phyloP scores from a whole-genome alignment of 2,797 vertebrate genomes.

The Benthosema pterotum region DNA sequence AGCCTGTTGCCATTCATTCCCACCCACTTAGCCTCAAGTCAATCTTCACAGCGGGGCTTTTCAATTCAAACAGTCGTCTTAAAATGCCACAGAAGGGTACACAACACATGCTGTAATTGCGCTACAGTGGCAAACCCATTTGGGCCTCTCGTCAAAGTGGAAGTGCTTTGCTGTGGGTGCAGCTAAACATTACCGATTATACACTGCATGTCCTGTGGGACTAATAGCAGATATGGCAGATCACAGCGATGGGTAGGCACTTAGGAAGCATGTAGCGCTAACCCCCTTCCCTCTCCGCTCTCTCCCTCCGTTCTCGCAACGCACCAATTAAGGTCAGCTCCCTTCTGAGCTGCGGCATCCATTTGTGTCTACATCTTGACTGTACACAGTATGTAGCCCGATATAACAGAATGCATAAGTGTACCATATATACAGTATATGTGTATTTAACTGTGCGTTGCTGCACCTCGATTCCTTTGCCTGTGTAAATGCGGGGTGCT shows the following conservation, averaged over 20 bases:
- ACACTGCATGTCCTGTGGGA: not conserved
- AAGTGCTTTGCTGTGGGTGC: too few species aligned
- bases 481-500: not conserved
- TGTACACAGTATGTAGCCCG: too few species aligned
- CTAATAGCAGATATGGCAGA: not conserved
- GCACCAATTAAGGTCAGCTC: constrained; percentile 17
- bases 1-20: too few species aligned
- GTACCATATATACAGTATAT: not conserved
- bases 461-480: too few species aligned
- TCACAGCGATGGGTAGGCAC: not conserved
- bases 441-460: not conserved
- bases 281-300: not conserved
- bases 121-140: too few species aligned
- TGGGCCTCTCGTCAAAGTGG: too few species aligned
- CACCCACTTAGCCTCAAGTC: too few species aligned
- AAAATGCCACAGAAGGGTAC: too few species aligned
- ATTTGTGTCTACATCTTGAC: not conserved
- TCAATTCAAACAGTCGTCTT: too few species aligned
- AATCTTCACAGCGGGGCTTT: too few species aligned
- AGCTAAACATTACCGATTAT: not conserved
- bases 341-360: constrained; percentile 1
- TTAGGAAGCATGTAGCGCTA: not conserved
- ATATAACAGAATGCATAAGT: too few species aligned
- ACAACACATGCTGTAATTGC: too few species aligned
- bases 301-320: not conserved